Base-by-base conservation (phyloP, 2,888 invertebrate species). In the Zygothrica quintamaculata region DNA sequence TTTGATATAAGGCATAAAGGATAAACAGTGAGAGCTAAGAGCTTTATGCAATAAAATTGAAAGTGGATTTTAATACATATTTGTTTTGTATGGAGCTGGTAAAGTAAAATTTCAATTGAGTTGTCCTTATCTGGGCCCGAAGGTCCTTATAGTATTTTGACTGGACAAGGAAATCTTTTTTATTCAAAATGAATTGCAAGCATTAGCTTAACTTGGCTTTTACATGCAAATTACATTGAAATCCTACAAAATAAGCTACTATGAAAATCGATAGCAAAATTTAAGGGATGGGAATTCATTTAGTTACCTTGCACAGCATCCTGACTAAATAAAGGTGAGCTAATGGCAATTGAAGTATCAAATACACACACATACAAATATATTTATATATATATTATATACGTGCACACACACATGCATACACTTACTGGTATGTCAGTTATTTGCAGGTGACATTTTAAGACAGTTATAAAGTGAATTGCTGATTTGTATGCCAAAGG, bases 171-270 rank as follows among this genome's bases (percentile, higher is more conserved):
- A 65, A 46, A 64, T 62, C 39, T 64, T 50, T 44, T 29, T n/a
- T n/a, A n/a, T n/a, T 44, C 26, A 36, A 51, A 74, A 71, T 71
- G 74, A 71, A 55, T 58, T 69, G 69, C 51, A 40, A 56, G 53
- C 62, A 74, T 62, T 74, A 62, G 74, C 36, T 50, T 43, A 3
- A 8, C 16, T 52, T 40, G 56, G 50, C 62, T 61, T 73, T 56
- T 42, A 18, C 50, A 73, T 74, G 68, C 68, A 73, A 71, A 71
- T 74, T 57, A 55, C 64, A 71, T 64, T 69, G 47, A 15, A 74
- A 42, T 58, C 26, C 47, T 40, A 18, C 39, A 62, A 53, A 46
- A 51, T 62, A 50, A 57, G 44, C 29, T 52, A 43, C 29, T 52
- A 62, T 16, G 18, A 33, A 61, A 74, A 64, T 74, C 71, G 70